A percentile compares a stretch with the other conserved stretches of the same genome.
phyloP scores from a whole-genome alignment of 2,888 invertebrate genomes.

The Augochlorella aurata region DNA sequence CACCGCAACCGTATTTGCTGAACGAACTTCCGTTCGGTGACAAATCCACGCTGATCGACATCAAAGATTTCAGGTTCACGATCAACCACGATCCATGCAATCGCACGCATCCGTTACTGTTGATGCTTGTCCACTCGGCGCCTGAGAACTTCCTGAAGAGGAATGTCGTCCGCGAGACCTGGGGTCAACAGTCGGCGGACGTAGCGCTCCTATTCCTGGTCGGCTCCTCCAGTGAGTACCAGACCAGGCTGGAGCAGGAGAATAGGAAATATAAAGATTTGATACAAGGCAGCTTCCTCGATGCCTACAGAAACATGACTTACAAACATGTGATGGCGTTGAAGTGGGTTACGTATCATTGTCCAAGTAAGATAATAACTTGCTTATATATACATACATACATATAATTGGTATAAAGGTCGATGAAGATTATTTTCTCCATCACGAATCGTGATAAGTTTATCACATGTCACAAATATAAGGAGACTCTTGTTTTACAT shows the following conservation, averaged over 20 bases:
- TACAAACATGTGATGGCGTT: slow-evolving; percentile 84
- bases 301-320: slow-evolving; percentile 84
- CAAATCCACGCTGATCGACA: slow-evolving; percentile 77
- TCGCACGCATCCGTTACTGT: slow-evolving; percentile 79
- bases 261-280: slow-evolving; percentile 81
- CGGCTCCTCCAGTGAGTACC: slow-evolving; percentile 77
- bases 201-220: slow-evolving; percentile 81
- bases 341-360: slow-evolving; percentile 83
- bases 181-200: slow-evolving; percentile 78
- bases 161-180: slow-evolving; percentile 81
- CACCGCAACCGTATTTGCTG: slow-evolving; percentile 67
- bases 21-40: slow-evolving; percentile 76
- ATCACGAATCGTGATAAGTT: neutral
- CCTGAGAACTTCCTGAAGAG: slow-evolving; percentile 81
- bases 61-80: slow-evolving; percentile 85
- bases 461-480: neutral
- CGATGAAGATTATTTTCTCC: neutral
- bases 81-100: slow-evolving; percentile 85
- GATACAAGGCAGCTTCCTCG: slow-evolving; percentile 83
- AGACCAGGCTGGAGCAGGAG: slow-evolving; percentile 78
- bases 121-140: slow-evolving; percentile 83
- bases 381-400: too few relatives aligned
- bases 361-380: slow-evolving; percentile 76
- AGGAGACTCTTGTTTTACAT: neutral
- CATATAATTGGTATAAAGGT: neutral